These are phyloP conservation scores for Drosophila nebulosa DNA, from an alignment of 1,140 invertebrate genomes.

Conservation along the genomic window DNA sequence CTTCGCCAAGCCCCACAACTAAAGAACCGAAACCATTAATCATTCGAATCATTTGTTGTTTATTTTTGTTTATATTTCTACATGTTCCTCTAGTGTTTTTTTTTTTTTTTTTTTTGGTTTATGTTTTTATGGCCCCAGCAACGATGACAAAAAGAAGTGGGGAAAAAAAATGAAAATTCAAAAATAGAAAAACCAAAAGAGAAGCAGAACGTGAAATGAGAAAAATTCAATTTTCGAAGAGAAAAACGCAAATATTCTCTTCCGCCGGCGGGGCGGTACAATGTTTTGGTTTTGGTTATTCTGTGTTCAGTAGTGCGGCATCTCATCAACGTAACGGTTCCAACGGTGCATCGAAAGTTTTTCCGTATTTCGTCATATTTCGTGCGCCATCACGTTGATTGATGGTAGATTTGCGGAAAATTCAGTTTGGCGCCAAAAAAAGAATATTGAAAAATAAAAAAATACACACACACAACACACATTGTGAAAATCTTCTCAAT, in stretches of 20 bases:
- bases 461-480: not conserved
- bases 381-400: constrained; percentile 26
- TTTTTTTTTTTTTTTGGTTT: constrained; percentile 22
- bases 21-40: constrained; percentile 32
- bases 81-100: not conserved
- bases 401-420: constrained; percentile 48
- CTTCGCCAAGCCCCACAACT: not conserved
- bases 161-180: constrained; percentile 11
- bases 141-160: constrained; percentile 42
- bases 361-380: not conserved
- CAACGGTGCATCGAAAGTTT: constrained; percentile 15
- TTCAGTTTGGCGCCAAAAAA: constrained; percentile 29
- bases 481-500: constrained; percentile 28
- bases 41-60: constrained; percentile 53
- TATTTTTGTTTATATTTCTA: constrained; percentile 49
- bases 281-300: constrained; percentile 11
- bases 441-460: not conserved
- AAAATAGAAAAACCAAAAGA: constrained; percentile 22
- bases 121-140: constrained; percentile 43
- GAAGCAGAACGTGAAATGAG: not conserved
- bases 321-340: constrained; percentile 31
- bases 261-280: constrained; percentile 12
- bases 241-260: constrained; percentile 24
- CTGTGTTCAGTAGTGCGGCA: constrained; percentile 24
- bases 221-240: constrained; percentile 7